Evolutionary conservation across 2,797 vertebrate species (phyloP).

Genomic region (Rhincodon typus): DNA sequence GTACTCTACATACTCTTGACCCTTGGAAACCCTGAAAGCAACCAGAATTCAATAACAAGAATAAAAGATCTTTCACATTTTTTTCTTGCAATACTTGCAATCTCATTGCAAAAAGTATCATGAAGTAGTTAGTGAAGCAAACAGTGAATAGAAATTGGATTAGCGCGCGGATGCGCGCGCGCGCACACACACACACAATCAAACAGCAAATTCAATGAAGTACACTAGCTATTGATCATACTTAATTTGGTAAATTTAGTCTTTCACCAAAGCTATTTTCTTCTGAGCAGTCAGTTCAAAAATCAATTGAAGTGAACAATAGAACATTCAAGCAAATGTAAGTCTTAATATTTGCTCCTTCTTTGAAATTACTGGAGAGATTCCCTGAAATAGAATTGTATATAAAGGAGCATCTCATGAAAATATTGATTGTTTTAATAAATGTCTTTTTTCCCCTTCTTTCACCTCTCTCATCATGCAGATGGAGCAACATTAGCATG

Average conservation of each 20-base stretch:
- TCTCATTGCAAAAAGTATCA: not conserved
- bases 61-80: not conserved
- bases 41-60: not conserved
- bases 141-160: constrained; percentile 4
- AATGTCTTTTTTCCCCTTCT: not conserved
- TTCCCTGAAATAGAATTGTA: not conserved
- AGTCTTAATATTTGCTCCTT: not conserved
- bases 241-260: not conserved
- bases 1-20: not conserved
- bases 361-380: not conserved
- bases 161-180: not conserved
- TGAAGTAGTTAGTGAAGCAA: constrained; percentile 10
- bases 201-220: not conserved
- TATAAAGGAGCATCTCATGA: not conserved
- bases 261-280: not conserved
- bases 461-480: not conserved
- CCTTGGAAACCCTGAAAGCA: not conserved
- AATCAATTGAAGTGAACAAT: not conserved
- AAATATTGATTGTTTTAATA: not conserved
- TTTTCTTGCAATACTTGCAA: not conserved
- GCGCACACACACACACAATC: not conserved
- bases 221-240: not conserved
- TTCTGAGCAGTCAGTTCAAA: not conserved
- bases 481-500: not conserved
- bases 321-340: not conserved